Evolutionary conservation across 2,888 invertebrate species (phyloP).

Genomic region (Apantesis nais): DNA sequence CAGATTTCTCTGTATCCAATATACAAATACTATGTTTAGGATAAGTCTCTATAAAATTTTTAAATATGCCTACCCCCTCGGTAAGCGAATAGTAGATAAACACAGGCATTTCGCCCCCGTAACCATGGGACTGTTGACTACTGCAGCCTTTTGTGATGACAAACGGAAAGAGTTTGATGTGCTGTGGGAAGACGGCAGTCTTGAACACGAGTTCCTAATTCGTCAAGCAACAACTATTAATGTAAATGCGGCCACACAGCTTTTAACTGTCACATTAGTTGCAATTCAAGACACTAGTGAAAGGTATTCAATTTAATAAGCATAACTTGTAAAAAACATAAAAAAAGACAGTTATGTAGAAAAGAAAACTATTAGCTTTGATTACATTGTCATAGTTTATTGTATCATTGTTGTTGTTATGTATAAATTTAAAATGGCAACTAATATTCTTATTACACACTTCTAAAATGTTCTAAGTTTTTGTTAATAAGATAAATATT

Average conservation of each 20-base stretch:
- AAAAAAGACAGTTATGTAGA: not conserved
- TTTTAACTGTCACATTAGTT: conserved; percentile 82
- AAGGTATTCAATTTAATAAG: conserved; percentile 57
- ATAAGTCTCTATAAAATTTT: conserved; percentile 60
- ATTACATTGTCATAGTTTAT: not conserved
- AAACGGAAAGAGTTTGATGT: conserved; percentile 53
- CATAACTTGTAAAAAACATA: not conserved
- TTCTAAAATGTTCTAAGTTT: not conserved
- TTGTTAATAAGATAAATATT: not conserved
- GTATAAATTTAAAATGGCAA: not conserved
- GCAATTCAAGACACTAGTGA: conserved; percentile 84
- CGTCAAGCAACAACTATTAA: conserved; percentile 83
- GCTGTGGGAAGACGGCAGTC: conserved; percentile 60
- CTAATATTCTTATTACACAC: not conserved
- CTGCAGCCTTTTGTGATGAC: conserved; percentile 64
- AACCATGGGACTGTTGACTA: conserved; percentile 63
- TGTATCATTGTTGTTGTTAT: not conserved
- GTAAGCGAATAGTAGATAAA: conserved; percentile 49
- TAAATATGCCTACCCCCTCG: conserved; percentile 53
- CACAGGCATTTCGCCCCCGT: conserved; percentile 61
- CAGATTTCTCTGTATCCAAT: conserved; percentile 17
- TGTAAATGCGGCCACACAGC: conserved; percentile 83
- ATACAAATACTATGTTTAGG: conserved; percentile 62
- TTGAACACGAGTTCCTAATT: conserved; percentile 83
- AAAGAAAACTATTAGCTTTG: not conserved